A percentile compares a stretch with the other conserved stretches of the same genome.
Conservation (phyloP, 2,888 invertebrate species). For the Aleiodes alternator region DNA sequence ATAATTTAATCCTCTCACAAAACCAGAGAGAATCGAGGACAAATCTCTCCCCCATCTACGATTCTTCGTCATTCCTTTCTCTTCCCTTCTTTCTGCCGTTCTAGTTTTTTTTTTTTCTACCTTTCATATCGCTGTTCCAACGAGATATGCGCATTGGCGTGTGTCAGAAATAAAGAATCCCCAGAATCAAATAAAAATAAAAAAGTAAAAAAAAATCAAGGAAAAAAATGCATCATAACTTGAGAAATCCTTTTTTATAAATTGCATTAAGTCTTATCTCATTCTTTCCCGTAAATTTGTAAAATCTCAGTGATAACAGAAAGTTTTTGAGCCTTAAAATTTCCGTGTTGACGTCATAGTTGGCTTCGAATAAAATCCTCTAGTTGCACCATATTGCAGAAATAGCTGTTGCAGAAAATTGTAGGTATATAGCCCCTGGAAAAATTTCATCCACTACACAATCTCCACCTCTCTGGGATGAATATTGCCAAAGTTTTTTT, state of each 20-base stretch:
- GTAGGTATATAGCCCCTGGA: background rate
- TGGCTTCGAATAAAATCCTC: background rate
- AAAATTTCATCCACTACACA: slow-evolving; percentile 6
- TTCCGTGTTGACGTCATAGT: background rate
- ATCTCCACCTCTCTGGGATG: background rate
- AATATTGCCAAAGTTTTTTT: no score
- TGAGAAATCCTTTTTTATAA: background rate
- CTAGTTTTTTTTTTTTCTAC: background rate
- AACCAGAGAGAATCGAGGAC: slow-evolving; percentile 28
- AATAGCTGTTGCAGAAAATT: slow-evolving; percentile 11
- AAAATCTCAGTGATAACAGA: slow-evolving; percentile 10
- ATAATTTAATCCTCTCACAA: slow-evolving; percentile 44
- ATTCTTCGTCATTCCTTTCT: background rate
- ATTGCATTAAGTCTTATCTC: slow-evolving; percentile 1
- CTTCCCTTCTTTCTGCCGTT: no score
- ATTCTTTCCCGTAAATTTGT: background rate
- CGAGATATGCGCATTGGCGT: slow-evolving; percentile 13
- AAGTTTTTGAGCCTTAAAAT: background rate
- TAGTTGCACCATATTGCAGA: slow-evolving; percentile 1
- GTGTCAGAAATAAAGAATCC: background rate
- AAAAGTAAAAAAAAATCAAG: no score
- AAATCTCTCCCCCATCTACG: slow-evolving; percentile 28
- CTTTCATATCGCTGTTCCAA: background rate
- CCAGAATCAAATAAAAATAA: background rate
- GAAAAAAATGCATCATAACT: background rate